Evolutionary conservation across 2,113 vertebrate species (phyloP).

Genomic region (Ammospiza nelsoni): DNA sequence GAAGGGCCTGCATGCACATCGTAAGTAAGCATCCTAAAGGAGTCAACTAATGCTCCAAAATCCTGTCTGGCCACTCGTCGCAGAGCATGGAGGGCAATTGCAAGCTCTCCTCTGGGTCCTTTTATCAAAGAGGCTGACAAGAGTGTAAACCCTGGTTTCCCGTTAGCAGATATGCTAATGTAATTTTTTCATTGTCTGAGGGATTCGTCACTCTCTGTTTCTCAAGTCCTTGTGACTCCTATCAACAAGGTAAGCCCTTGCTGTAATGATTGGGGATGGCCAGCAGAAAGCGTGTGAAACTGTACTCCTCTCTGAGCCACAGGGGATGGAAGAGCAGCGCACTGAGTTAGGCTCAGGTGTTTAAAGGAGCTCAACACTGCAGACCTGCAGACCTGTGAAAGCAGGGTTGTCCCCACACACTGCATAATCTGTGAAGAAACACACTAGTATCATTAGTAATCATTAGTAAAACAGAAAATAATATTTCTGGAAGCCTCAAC

Average conservation of each 20-base stretch:
- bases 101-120: neutral
- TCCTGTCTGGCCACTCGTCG: fast-evolving
- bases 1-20: neutral
- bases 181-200: neutral
- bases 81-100: neutral
- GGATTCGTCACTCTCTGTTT: neutral
- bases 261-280: fast-evolving
- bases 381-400: neutral
- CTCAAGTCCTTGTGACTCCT: neutral
- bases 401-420: fast-evolving
- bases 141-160: neutral
- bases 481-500: neutral
- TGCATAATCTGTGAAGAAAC: neutral
- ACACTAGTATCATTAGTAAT: too few species aligned
- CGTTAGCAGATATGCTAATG: neutral
- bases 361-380: fast-evolving
- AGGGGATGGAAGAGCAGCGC: neutral
- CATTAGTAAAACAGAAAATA: neutral
- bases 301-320: fast-evolving
- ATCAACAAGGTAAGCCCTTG: neutral
- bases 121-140: neutral
- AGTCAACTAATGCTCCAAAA: neutral
- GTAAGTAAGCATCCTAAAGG: neutral
- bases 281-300: neutral
- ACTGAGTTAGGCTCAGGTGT: neutral